Evolutionary conservation across 1,140 invertebrate genomes (phyloP).

Genomic region (Maniola jurtina): DNA sequence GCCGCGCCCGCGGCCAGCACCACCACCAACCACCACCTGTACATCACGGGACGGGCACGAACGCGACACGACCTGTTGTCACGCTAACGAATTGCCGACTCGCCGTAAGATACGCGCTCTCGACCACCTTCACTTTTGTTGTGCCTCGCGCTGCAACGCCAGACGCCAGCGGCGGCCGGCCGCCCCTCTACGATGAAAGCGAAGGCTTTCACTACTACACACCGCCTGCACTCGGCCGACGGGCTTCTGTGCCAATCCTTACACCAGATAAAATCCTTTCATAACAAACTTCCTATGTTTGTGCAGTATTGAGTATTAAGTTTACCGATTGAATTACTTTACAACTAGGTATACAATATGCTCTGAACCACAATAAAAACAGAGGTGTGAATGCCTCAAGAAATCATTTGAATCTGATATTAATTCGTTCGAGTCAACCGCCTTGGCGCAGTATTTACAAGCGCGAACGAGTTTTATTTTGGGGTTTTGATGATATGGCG

Average conservation of each 20-base stretch:
- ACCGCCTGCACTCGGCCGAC: conserved; percentile 22
- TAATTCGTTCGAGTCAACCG: conserved; percentile 10
- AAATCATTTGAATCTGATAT: not conserved
- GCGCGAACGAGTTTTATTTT: conserved; percentile 27
- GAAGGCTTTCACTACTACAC: conserved; percentile 59
- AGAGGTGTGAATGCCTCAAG: conserved; percentile 14
- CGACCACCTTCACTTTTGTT: conserved; percentile 68
- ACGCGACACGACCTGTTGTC: conserved; percentile 55
- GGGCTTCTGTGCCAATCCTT: conserved; percentile 31
- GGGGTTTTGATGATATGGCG: conserved; percentile 12
- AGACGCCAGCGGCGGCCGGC: conserved; percentile 32
- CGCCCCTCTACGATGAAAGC: conserved; percentile 70
- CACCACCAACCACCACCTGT: conserved; percentile 64
- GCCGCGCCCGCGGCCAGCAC: conserved; percentile 51
- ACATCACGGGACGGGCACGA: conserved; percentile 60
- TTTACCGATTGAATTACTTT: not conserved
- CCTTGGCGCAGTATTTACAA: conserved; percentile 22
- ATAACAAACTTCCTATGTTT: conserved; percentile 14
- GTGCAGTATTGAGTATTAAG: too few relatives aligned
- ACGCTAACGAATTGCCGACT: conserved; percentile 51
- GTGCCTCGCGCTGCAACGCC: conserved; percentile 41
- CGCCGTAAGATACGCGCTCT: conserved; percentile 46
- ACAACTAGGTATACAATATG: not conserved
- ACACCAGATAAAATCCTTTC: conserved; percentile 29
- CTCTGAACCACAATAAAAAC: not conserved